These are phyloP conservation scores for zebrafish (Danio rerio) DNA, from an alignment of 2,113 vertebrate species.

Conservation along the genomic window DNA sequence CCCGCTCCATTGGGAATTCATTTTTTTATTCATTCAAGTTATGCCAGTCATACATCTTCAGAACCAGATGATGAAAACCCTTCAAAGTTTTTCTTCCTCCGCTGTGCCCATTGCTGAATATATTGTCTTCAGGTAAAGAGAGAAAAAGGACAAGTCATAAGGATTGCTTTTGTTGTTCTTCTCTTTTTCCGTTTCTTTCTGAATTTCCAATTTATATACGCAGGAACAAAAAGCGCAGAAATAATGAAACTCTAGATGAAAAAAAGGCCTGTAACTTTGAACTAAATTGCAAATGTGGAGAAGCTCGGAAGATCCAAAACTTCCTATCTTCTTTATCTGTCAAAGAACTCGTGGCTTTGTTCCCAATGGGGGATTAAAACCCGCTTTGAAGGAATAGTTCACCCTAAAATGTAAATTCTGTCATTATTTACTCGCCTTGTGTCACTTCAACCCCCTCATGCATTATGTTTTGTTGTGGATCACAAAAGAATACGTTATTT, in stretches of 20 bases:
- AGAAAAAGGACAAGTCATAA: neutral
- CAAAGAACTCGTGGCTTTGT: constrained; percentile 16
- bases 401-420: neutral
- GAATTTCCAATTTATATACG: constrained; percentile 17
- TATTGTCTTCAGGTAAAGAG: constrained; percentile 41
- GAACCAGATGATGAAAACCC: constrained; percentile 66
- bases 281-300: constrained; percentile 16
- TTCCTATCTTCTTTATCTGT: constrained; percentile 22
- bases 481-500: neutral
- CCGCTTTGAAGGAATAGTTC: constrained; percentile 9
- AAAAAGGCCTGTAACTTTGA: constrained; percentile 33
- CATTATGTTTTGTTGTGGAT: neutral
- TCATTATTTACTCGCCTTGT: constrained; percentile 7
- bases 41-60: constrained; percentile 66
- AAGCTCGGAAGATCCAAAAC: constrained; percentile 5
- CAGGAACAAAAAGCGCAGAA: neutral
- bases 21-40: constrained; percentile 67
- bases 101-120: neutral
- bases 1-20: constrained; percentile 79
- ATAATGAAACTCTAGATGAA: constrained; percentile 17
- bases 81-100: constrained; percentile 63
- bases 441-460: neutral
- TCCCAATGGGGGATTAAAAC: constrained; percentile 4
- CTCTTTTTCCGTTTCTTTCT: constrained; percentile 9
- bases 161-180: constrained; percentile 27